phyloP scores from a whole-genome alignment of 2,113 vertebrate species.

The Mus pahari region DNA sequence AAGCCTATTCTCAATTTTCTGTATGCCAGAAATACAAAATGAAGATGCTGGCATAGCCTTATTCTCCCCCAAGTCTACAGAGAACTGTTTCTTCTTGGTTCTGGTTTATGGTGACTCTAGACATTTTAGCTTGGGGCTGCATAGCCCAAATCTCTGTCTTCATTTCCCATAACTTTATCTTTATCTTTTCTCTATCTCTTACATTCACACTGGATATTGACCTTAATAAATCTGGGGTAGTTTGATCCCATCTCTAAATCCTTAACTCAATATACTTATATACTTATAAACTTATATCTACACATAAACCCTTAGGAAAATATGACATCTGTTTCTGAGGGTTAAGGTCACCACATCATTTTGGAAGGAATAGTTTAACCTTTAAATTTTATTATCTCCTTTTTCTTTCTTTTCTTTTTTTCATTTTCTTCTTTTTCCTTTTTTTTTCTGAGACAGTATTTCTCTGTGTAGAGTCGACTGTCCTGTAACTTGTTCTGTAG shows the following conservation, averaged over 20 bases:
- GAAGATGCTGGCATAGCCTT: neutral
- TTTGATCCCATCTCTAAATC: neutral
- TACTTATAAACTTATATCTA: no score
- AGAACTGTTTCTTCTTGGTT: neutral
- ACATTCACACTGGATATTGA: neutral
- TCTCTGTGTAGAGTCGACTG: neutral
- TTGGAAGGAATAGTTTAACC: neutral
- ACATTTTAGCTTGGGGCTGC: neutral
- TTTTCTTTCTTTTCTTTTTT: no score
- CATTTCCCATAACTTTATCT: neutral
- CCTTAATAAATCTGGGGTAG: neutral
- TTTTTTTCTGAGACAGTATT: neutral
- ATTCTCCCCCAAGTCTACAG: neutral
- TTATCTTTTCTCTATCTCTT: neutral
- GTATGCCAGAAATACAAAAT: neutral
- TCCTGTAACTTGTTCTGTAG: neutral
- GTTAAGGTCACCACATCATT: neutral
- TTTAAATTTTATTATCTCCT: neutral
- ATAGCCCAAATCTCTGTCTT: neutral
- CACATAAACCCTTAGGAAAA: neutral
- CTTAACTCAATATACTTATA: neutral
- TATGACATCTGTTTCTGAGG: neutral
- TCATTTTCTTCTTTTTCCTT: neutral
- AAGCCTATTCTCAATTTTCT: neutral
- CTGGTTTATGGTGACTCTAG: neutral